phyloP scores from a whole-genome alignment of 2,113 vertebrate genomes.

The Macrotus californicus region DNA sequence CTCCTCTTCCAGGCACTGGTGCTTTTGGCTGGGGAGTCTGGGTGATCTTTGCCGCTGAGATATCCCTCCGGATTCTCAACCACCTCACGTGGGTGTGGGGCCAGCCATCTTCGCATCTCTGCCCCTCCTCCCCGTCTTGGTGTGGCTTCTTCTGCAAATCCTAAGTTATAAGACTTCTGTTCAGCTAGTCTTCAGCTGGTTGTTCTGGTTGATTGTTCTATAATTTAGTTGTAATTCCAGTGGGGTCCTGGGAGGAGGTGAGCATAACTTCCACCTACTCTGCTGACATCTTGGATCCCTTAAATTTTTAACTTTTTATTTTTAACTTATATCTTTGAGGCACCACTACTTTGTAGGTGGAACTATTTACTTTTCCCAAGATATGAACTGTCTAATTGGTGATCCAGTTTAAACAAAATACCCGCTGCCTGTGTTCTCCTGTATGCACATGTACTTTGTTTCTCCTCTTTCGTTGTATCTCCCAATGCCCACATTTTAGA shows the following conservation, averaged over 20 bases:
- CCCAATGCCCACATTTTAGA: not conserved
- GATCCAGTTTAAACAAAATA: not conserved
- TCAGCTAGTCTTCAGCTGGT: too few relatives aligned
- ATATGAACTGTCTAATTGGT: not conserved
- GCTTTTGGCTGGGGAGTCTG: too few relatives aligned
- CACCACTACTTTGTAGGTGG: not conserved
- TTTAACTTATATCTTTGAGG: not conserved
- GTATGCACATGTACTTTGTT: not conserved
- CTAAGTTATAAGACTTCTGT: too few relatives aligned
- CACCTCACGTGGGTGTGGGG: too few relatives aligned
- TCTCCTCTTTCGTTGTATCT: not conserved
- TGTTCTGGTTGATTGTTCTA: too few relatives aligned
- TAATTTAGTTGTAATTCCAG: too few relatives aligned
- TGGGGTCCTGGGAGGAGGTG: too few relatives aligned
- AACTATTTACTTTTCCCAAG: constrained; percentile 7
- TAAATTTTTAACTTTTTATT: not conserved
- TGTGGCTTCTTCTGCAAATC: too few relatives aligned
- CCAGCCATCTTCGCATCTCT: too few relatives aligned
- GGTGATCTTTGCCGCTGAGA: too few relatives aligned
- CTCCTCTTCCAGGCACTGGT: not conserved
- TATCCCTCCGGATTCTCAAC: too few relatives aligned
- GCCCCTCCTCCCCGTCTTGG: too few relatives aligned
- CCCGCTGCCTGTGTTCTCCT: not conserved
- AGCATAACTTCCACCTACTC: not conserved
- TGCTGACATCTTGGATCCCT: not conserved